Base-by-base conservation (phyloP, 2,888 invertebrate genomes). In the Steinernema hermaphroditum region DNA sequence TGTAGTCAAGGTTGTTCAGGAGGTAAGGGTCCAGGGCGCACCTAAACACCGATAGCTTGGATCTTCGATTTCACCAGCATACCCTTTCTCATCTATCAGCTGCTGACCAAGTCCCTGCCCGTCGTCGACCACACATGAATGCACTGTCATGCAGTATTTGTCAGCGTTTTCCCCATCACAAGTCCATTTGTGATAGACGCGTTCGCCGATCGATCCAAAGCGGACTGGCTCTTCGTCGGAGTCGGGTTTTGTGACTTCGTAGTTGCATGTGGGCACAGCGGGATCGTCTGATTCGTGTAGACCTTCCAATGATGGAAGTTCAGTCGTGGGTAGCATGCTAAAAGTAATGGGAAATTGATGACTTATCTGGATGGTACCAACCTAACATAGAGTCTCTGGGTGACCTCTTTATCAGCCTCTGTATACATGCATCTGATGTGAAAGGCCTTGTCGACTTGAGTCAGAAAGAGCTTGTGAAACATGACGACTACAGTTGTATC, bases 401-500 rank as follows among this genome's bases (percentile, higher is more conserved):
- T 81, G 41, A 83, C 80, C 22, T 76, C 72, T 44, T 78, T 75
- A 34, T 80, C 78, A 1, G 78, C 74, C 69, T 85, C 83, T 8
- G 77, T 69, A 54, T 85, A 85, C 49, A 78, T 71, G 68, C 85
- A 85, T 54, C 82, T 80, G 22, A 85, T 77, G 68, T 82, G 81
- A 69, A 79, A 85, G 24, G 83, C 80, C 44, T 73, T 72, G 69
- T 80, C 80, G 69, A 76, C 75, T 43, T 74, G 68, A 0, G 85
- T 85, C n/a, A 85, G 74, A 70, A 85, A 83, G 8, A 81, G 75
- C 29, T 76, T 78, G 72, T 85, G 85, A 43, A 84, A 82, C 85
- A 85, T 85, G 12, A 85, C 46, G 49, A 85, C 77, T 6, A 85
- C 77, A 1, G 81, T 81, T 32, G 80, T 78, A 49, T 85, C 84